These are phyloP conservation scores for Galerucella pusilla DNA, from an alignment of 2,888 invertebrate species.

Conservation along the genomic window DNA sequence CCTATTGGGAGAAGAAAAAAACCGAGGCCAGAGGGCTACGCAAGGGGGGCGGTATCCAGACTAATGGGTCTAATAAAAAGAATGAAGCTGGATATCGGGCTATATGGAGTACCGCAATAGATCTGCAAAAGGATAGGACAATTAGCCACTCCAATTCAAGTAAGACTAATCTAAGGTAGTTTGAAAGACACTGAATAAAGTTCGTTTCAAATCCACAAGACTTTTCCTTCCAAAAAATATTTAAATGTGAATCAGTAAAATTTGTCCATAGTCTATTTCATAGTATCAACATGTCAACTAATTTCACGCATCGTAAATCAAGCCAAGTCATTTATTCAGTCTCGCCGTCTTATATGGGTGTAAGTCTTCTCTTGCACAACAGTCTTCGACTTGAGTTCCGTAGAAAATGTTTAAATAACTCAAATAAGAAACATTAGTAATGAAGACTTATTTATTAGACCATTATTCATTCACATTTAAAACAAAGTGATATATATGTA, in stretches of 20 bases:
- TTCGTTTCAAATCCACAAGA: no score
- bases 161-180: no score
- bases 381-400: no score
- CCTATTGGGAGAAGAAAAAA: no score
- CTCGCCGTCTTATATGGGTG: neutral
- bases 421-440: neutral
- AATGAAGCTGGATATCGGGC: no score
- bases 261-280: neutral
- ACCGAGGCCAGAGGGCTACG: no score
- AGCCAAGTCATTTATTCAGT: neutral
- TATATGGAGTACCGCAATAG: no score
- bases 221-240: neutral
- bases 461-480: conserved; percentile 1
- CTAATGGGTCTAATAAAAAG: no score
- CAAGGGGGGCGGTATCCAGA: no score
- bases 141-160: no score
- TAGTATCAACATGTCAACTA: neutral
- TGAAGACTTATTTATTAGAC: conserved; percentile 5
- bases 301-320: conserved; percentile 2
- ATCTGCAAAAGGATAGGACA: no score
- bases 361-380: neutral
- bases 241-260: conserved; percentile 4
- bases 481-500: conserved; percentile 6
- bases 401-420: neutral
- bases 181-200: no score